phyloP scores from a whole-genome alignment of 2,797 vertebrate genomes.

The Platyrinchus mystaceus region DNA sequence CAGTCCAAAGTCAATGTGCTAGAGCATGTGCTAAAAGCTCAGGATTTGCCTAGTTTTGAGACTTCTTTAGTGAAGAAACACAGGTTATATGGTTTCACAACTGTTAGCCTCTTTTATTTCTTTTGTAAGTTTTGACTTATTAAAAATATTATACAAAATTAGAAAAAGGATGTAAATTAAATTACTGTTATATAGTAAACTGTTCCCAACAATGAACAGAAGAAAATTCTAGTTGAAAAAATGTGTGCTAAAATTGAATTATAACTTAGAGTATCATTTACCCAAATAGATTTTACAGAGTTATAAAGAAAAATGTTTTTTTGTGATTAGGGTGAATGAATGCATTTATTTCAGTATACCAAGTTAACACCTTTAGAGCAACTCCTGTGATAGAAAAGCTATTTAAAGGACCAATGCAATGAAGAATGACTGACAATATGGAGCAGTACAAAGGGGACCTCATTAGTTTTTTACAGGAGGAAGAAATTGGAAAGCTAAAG shows the following conservation, averaged over 20 bases:
- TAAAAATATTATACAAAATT: neutral
- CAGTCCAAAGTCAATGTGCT: neutral
- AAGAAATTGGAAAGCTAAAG: neutral
- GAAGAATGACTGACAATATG: conserved; percentile 2
- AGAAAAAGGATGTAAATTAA: neutral
- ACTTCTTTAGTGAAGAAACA: neutral
- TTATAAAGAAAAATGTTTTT: neutral
- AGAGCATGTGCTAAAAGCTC: neutral
- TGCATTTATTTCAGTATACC: neutral
- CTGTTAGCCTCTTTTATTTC: neutral
- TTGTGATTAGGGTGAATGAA: conserved; percentile 38
- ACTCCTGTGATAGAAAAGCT: neutral
- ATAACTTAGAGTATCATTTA: conserved; percentile 1
- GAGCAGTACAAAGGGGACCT: neutral
- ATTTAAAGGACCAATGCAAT: conserved; percentile 14
- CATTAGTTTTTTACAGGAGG: conserved; percentile 13
- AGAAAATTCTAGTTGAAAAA: neutral
- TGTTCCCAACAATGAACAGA: neutral
- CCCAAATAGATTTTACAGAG: conserved; percentile 1
- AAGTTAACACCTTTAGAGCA: neutral
- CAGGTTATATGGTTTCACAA: neutral
- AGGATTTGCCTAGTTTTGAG: neutral
- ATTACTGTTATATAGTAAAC: neutral
- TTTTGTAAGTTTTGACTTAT: neutral
- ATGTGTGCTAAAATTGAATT: conserved; percentile 1